Base-by-base conservation (phyloP, 1,140 invertebrate genomes). In the Scaptomyza hsui region DNA sequence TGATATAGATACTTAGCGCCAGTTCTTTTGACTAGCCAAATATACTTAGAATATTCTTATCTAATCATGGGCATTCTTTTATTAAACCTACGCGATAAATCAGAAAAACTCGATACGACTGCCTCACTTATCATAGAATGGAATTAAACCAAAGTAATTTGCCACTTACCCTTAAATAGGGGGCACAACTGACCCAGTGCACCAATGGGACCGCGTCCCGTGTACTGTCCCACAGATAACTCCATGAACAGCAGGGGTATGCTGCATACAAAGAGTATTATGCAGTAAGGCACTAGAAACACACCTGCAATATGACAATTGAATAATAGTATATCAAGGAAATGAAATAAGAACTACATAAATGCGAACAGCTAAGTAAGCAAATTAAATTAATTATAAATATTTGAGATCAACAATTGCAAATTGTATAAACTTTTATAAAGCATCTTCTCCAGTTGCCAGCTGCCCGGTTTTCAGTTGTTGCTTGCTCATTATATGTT, bases 191-290 rank as follows among this genome's bases (percentile, higher is more conserved):
- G 95, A 55, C 95, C 95, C 71, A 97, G 91, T 39, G 96, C 95
- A 49, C 95, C 95, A 62, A 97, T 96, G 4, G 96, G 96, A 59
- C 96, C 96, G 69, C 96, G 93, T 44, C 95, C 94, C 3, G 96
- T 96, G 80, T 95, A 97, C 82, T 97, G 96, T 32, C 96, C 96
- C 59, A 97, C 93, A 16, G 95, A 95, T 49, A 97, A 91, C 91
- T 97, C 96, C 96, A 97, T 96, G 88, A 96, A 96, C n/a, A 97
- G 92, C 92, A 97, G 93, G 1, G 96, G 96, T 55, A 96, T 94
- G 42, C 95, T 96, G 90, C 95, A 96, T 75, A 96, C 93, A 72
- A 96, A 86, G 89, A 96, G 93, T 90, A 96, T 95, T 90, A 96
- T 94, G 91, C 96, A 95, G 91, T 97, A 97, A 73, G 96, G 96